Base-by-base conservation (phyloP, 2,113 vertebrate species). In the Ranitomeya variabilis region DNA sequence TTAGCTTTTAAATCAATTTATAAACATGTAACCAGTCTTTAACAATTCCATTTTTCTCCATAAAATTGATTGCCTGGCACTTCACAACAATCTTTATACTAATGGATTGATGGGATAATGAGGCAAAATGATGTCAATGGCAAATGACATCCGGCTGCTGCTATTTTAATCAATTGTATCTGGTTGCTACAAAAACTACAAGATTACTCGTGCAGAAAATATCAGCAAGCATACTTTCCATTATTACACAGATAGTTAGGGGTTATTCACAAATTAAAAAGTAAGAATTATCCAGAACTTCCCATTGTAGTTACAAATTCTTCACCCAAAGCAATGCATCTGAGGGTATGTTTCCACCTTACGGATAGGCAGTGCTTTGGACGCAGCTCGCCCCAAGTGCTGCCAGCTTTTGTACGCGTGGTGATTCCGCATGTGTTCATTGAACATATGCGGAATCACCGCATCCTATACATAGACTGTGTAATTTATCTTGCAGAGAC, bases 81-180 rank as follows among this genome's bases (percentile, higher is more conserved):
- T 60, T 81, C 80, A 81, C 14, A 64, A 18, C 79, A 59, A 80
- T 80, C 57, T 60, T 31, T 80, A 80, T 59, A 23, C 79, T 80
- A 57, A 23, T 60, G 14, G 3, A 4, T 37, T 80, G 79, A 26
- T 9, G 15, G 57, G 23, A 45, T 81, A 62, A 81, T 81, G 26
- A 81, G 31, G 57, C 57, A 21, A 60, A 18, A 16, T 60, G 59
- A 81, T 37, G 57, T 64, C 26, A 62, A 76, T 19, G 51, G 73
- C 16, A 76, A 76, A 26, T 81, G 26, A 62, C 80, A 81, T 62
- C 26, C 7, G 59, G 64, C 31, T 81, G 7, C 80, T 62, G 52
- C n/a, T 64, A 18, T 81, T 31, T 62, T 18, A 60, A 81, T 81
- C 55, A 64, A 62, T 59, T 60, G 14, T 80, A 59, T 26, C 26